phyloP scores from a whole-genome alignment of 2,113 vertebrate genomes.

The Pardalotus punctatus region DNA sequence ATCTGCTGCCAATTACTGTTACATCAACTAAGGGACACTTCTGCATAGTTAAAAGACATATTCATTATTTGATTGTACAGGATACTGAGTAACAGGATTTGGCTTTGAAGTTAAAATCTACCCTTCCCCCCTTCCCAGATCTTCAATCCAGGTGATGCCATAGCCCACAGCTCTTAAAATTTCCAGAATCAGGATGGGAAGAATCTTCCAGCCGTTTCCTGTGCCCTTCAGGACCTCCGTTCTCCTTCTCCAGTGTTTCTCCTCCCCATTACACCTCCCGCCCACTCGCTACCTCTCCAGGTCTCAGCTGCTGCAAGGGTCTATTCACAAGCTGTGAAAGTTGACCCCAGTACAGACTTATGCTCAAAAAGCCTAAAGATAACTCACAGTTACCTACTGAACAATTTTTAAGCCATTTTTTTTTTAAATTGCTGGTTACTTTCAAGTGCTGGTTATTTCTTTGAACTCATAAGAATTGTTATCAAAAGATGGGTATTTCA shows the following conservation, averaged over 20 bases:
- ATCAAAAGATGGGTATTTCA: not conserved
- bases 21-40: not conserved
- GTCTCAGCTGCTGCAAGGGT: not conserved
- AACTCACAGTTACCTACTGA: not conserved
- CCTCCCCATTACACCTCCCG: rapidly evolving
- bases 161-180: not conserved
- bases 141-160: rapidly evolving
- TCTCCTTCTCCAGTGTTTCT: not conserved
- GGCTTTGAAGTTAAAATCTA: not conserved
- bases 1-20: not conserved
- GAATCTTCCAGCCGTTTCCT: not conserved
- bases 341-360: not conserved
- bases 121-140: not conserved
- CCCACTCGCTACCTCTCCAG: rapidly evolving
- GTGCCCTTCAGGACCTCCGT: not conserved
- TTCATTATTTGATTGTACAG: not conserved
- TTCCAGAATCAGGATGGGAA: not conserved
- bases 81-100: not conserved
- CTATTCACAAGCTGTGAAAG: not conserved
- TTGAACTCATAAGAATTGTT: not conserved
- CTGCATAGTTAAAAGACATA: not conserved
- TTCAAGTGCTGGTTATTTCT: not conserved
- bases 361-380: not conserved
- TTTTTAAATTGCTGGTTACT: not conserved
- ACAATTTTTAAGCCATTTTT: not conserved